Evolutionary conservation across 2,113 vertebrate species (phyloP).

Genomic region (Barnardius zonarius): DNA sequence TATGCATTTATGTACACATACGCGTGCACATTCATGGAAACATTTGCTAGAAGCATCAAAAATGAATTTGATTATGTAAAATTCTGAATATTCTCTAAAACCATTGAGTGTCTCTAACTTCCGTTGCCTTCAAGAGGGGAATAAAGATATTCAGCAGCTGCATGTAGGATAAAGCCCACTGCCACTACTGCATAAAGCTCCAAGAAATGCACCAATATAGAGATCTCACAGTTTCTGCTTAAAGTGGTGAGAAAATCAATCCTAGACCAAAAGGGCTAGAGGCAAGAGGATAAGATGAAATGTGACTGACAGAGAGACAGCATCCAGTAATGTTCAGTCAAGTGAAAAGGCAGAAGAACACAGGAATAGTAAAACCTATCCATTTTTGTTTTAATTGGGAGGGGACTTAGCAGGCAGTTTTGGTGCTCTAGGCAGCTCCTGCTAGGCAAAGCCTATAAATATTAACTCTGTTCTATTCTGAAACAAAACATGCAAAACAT

Average conservation of each 20-base stretch:
- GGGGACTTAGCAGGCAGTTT: neutral
- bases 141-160: constrained; percentile 43
- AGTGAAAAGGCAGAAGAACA: constrained; percentile 9
- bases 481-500: neutral
- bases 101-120: neutral
- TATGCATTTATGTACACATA: constrained; percentile 4
- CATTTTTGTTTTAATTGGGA: constrained; percentile 49
- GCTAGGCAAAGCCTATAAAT: constrained; percentile 11
- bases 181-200: neutral
- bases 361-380: constrained; percentile 28
- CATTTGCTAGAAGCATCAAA: neutral
- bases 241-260: constrained; percentile 38
- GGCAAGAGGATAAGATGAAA: constrained; percentile 8
- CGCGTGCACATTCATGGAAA: neutral
- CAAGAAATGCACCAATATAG: neutral
- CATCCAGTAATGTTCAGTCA: constrained; percentile 43
- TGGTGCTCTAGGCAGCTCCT: constrained; percentile 25
- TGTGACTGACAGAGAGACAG: constrained; percentile 49
- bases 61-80: constrained; percentile 3
- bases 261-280: neutral
- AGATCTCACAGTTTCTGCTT: constrained; percentile 12
- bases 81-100: neutral
- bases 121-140: constrained; percentile 4
- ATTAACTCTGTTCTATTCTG: neutral
- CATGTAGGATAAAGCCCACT: constrained; percentile 14